A percentile compares a stretch with the other conserved stretches of the same genome.
These are phyloP conservation scores for Smittia sp. DNA, from an alignment of 2,888 invertebrate genomes.

Conservation along the genomic window DNA sequence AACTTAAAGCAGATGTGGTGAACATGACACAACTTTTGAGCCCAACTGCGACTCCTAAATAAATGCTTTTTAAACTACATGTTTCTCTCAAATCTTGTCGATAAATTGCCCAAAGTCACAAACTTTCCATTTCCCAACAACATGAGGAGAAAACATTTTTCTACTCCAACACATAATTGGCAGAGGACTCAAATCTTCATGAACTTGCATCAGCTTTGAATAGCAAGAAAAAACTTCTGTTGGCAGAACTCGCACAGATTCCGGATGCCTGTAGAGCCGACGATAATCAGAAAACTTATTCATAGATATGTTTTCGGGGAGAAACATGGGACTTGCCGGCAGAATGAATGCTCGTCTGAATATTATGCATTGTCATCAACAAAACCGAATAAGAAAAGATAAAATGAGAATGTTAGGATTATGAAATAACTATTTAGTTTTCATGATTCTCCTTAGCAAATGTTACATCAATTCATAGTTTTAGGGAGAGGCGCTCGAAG, in stretches of 20 bases:
- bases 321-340: neutral
- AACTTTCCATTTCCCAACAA: neutral
- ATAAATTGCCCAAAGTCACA: no score
- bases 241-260: neutral
- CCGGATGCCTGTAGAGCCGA: constrained; percentile 1
- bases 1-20: no score
- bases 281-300: constrained; percentile 20
- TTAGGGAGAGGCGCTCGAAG: neutral
- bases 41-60: no score
- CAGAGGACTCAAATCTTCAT: neutral
- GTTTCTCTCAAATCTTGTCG: no score
- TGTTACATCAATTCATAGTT: constrained; percentile 9
- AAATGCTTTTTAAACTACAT: no score
- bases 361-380: constrained; percentile 19
- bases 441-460: neutral
- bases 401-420: constrained; percentile 12
- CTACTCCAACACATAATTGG: neutral
- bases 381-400: neutral
- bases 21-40: no score
- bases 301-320: constrained; percentile 2
- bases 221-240: constrained; percentile 4
- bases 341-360: constrained; percentile 1
- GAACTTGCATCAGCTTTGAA: neutral
- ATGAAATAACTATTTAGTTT: constrained; percentile 1
- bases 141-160: neutral